Conservation (phyloP, 1,140 invertebrate species). For the Anthonomus grandis region DNA sequence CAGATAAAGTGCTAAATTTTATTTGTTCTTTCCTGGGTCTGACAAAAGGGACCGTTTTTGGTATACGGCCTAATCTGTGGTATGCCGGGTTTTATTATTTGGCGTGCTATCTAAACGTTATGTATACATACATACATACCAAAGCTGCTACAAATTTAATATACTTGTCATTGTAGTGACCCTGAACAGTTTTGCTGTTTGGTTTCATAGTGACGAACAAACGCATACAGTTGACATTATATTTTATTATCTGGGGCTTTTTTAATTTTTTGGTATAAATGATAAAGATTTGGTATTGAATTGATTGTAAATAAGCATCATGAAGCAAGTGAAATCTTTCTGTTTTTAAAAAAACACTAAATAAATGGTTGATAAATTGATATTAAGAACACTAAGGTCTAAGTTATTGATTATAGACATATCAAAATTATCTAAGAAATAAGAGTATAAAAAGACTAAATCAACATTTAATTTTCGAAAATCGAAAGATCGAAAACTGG, state of each 20-base stretch:
- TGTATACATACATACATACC: constrained; percentile 10
- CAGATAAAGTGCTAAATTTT: constrained; percentile 19
- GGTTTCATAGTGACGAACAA: background rate
- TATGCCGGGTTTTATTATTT: constrained; percentile 10
- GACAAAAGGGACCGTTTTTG: constrained; percentile 16
- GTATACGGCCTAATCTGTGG: constrained; percentile 18
- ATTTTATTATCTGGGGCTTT: no score
- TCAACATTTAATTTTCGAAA: no score
- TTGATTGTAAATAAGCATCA: no score
- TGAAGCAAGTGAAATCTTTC: background rate
- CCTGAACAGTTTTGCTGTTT: background rate
- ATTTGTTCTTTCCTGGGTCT: constrained; percentile 20
- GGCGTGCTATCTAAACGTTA: constrained; percentile 4
- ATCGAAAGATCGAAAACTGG: no score
- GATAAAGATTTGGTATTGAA: no score
- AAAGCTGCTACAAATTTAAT: constrained; percentile 1
- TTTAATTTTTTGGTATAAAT: no score
- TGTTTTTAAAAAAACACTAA: background rate
- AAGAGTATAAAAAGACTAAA: no score
- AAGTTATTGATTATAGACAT: no score
- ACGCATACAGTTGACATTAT: no score
- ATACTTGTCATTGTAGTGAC: constrained; percentile 2
- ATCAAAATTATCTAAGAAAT: no score
- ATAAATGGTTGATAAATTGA: no score
- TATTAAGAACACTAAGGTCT: no score